phyloP scores from a whole-genome alignment of 2,797 vertebrate genomes.

The Micrastur ruficollis region DNA sequence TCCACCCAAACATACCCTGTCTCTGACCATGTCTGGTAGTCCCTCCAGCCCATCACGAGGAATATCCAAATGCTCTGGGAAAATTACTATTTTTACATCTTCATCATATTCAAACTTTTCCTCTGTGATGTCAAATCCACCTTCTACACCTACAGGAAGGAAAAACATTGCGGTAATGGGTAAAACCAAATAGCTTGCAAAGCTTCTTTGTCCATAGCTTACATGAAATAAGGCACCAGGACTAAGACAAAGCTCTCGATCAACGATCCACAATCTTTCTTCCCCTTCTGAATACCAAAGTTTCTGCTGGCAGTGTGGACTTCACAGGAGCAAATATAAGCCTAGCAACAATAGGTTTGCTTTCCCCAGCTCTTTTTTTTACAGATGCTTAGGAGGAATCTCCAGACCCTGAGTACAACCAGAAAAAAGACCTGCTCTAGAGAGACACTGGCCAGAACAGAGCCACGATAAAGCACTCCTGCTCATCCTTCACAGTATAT shows the following conservation, averaged over 20 bases:
- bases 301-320: neutral
- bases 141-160: slow-evolving; percentile 85
- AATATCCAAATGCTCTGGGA: slow-evolving; percentile 93
- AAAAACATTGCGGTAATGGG: neutral
- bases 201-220: neutral
- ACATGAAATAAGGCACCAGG: neutral
- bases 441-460: neutral
- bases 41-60: slow-evolving; percentile 85
- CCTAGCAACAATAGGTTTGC: neutral
- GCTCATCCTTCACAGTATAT: neutral
- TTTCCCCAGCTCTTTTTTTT: neutral
- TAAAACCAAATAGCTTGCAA: neutral
- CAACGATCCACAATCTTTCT: neutral
- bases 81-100: slow-evolving; percentile 92
- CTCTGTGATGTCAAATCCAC: slow-evolving; percentile 90
- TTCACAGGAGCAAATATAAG: neutral
- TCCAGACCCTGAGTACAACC: neutral
- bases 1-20: slow-evolving; percentile 82
- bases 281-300: neutral
- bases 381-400: neutral
- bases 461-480: neutral
- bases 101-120: slow-evolving; percentile 94
- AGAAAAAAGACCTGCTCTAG: neutral
- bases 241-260: neutral
- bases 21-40: slow-evolving; percentile 91